These are phyloP conservation scores for Psilanteris sp. DNA, from an alignment of 1,140 invertebrate genomes.

Conservation along the genomic window DNA sequence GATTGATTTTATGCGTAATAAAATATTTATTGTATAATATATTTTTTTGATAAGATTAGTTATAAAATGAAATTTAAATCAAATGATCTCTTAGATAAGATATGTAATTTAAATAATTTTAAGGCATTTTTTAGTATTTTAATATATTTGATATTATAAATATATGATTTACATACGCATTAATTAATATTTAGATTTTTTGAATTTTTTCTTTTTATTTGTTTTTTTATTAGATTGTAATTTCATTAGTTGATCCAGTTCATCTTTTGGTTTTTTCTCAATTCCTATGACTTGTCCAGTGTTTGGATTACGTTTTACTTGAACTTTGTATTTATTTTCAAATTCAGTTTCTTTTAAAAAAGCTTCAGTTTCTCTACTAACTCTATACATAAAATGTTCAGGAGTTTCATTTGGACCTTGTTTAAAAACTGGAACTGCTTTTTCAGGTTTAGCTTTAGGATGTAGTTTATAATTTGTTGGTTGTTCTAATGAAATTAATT, in stretches of 20 bases:
- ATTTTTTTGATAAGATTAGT: too few species aligned
- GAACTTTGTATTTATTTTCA: conserved; percentile 81
- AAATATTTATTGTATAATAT: too few species aligned
- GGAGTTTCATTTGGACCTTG: conserved; percentile 78
- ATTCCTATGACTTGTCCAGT: conserved; percentile 79
- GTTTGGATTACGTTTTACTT: conserved; percentile 77
- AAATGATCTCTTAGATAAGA: too few species aligned
- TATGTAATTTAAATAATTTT: too few species aligned
- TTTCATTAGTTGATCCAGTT: conserved; percentile 76
- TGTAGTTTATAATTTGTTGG: conserved; percentile 34
- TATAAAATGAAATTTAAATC: too few species aligned
- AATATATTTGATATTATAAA: too few species aligned
- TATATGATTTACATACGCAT: too few species aligned
- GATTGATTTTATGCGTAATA: too few species aligned
- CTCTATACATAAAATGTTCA: conserved; percentile 77
- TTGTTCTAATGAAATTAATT: conserved; percentile 69
- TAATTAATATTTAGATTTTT: conserved; percentile 66
- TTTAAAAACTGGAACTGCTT: conserved; percentile 78
- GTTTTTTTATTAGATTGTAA: conserved; percentile 75
- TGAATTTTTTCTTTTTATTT: conserved; percentile 75
- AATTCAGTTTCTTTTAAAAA: conserved; percentile 81
- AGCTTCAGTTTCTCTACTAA: conserved; percentile 78
- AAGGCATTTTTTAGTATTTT: too few species aligned
- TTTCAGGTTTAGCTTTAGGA: conserved; percentile 75
- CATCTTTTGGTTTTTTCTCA: conserved; percentile 77